Evolutionary conservation across 2,888 invertebrate genomes (phyloP), one percentile per base, ranked within the genome.

Genomic region (Sphaeridia pumilis): DNA sequence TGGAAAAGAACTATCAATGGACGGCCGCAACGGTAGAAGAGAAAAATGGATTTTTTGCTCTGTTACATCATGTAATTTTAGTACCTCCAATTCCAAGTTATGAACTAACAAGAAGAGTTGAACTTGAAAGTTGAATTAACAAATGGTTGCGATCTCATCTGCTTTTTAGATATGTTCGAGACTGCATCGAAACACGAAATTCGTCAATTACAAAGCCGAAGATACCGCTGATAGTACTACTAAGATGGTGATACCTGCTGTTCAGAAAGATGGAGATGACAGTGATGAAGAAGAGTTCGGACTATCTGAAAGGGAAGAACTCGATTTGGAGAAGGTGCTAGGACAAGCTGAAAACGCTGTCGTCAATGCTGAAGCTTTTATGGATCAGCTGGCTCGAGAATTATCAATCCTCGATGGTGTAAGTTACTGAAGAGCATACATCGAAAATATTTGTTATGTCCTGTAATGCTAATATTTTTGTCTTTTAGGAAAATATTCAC

Each of bases 1-100:
- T 88, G 66, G 87, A 88, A 67, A 87, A 87, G 71, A 75, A 82
- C 5, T 89, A 85, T 69, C 82, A 83, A 68, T 89, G 89, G 87
- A 78, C 80, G 45, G 83, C 87, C 0, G 78, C 81, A 10, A 83
- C 80, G 66, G 70, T 78, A 25, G 82, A 84, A 65, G 89, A 92
- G 69, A 78, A 87, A 49, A 82, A 85, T 65, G 77, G 79, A 42
- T 87, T 89, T 66, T 76, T 88, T 45, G 77, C 80, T 22, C 81
- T 82, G 64, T 71, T 88, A 1, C 83, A 80, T 74, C 79, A 81
- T 70, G 75, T 76, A 67, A 57, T 56, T 42, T 14, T 5, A 21
- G 14, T 20, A 17, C 17, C 20, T 17, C 12, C 12, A 14, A 17
- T 17, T 41, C n/a, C n/a, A n/a, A n/a, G n/a, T n/a, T n/a, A n/a